A percentile compares a stretch with the other conserved stretches of the same genome.
phyloP scores from a whole-genome alignment of 2,797 vertebrate genomes.

The Clangula hyemalis region DNA sequence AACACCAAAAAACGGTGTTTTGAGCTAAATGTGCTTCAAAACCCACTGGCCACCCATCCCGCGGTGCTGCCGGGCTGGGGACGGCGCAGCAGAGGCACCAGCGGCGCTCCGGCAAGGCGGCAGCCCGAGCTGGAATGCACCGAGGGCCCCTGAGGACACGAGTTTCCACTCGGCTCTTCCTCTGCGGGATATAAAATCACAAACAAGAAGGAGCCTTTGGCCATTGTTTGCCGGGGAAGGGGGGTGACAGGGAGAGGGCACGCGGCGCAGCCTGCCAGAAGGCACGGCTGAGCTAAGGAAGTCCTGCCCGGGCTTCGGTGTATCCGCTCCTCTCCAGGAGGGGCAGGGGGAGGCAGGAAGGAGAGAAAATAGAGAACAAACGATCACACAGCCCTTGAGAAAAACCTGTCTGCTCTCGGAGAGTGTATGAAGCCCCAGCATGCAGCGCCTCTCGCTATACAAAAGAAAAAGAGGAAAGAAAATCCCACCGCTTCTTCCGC shows the following conservation, averaged over 20 bases:
- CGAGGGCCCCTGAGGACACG: background rate
- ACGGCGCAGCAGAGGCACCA: fast-evolving
- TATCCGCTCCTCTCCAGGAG: slow-evolving; percentile 71
- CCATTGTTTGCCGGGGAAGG: slow-evolving; percentile 51
- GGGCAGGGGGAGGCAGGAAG: slow-evolving; percentile 58
- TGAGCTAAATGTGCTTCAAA: fast-evolving
- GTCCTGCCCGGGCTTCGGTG: slow-evolving; percentile 63
- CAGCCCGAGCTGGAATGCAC: background rate
- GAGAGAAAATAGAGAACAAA: slow-evolving; percentile 74
- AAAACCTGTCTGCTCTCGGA: slow-evolving; percentile 55
- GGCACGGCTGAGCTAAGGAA: slow-evolving; percentile 66
- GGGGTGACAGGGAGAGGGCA: slow-evolving; percentile 23
- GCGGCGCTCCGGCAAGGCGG: background rate
- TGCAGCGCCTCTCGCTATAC: slow-evolving; percentile 30
- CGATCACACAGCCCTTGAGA: slow-evolving; percentile 65
- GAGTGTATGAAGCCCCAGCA: slow-evolving; percentile 41
- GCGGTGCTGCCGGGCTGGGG: fast-evolving
- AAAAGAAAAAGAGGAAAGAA: slow-evolving; percentile 72
- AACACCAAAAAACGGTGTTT: background rate
- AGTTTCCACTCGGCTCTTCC: slow-evolving; percentile 47
- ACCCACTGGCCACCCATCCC: fast-evolving
- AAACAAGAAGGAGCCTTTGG: slow-evolving; percentile 60
- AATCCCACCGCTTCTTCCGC: slow-evolving; percentile 59
- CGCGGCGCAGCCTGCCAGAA: slow-evolving; percentile 33
- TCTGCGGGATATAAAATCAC: slow-evolving; percentile 33